phyloP scores from a whole-genome alignment of 2,888 invertebrate genomes.

The Caenorhabditis sp. region DNA sequence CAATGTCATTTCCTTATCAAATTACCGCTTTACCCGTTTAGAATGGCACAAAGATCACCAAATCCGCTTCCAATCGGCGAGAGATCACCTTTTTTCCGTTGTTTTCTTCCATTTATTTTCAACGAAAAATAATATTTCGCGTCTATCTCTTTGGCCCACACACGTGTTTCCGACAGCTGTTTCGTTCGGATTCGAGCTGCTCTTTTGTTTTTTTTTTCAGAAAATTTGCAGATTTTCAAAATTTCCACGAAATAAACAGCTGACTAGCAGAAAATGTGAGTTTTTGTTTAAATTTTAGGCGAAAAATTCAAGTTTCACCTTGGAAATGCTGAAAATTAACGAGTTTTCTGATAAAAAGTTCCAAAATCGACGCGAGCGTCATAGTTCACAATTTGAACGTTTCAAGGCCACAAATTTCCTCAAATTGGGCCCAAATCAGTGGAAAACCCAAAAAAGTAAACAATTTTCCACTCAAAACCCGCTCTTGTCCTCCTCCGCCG shows the following conservation, averaged over 20 bases:
- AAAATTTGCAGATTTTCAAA: neutral
- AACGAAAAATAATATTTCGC: no score
- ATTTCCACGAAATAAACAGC: no score
- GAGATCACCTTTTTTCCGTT: no score
- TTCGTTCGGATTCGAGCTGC: no score
- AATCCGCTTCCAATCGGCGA: slow-evolving; percentile 7
- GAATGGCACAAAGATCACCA: slow-evolving; percentile 31
- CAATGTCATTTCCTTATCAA: slow-evolving; percentile 24
- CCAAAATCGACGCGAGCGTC: no score
- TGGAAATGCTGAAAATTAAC: no score
- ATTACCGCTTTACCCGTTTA: slow-evolving; percentile 7
- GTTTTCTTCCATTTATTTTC: slow-evolving; percentile 7
- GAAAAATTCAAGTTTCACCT: no score
- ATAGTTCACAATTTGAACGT: slow-evolving; percentile 13
- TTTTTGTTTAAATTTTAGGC: no score
- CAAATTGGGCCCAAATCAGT: neutral
- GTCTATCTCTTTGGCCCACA: no score
- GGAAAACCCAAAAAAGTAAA: neutral
- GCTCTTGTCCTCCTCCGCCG: slow-evolving; percentile 3
- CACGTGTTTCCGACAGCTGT: slow-evolving; percentile 23
- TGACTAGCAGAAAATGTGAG: no score
- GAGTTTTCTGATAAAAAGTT: no score
- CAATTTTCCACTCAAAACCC: slow-evolving; percentile 1
- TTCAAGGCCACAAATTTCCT: slow-evolving; percentile 3
- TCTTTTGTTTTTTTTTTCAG: neutral